These are phyloP conservation scores for Enteromius treurensis DNA, from an alignment of 2,797 vertebrate genomes.

Conservation along the genomic window DNA sequence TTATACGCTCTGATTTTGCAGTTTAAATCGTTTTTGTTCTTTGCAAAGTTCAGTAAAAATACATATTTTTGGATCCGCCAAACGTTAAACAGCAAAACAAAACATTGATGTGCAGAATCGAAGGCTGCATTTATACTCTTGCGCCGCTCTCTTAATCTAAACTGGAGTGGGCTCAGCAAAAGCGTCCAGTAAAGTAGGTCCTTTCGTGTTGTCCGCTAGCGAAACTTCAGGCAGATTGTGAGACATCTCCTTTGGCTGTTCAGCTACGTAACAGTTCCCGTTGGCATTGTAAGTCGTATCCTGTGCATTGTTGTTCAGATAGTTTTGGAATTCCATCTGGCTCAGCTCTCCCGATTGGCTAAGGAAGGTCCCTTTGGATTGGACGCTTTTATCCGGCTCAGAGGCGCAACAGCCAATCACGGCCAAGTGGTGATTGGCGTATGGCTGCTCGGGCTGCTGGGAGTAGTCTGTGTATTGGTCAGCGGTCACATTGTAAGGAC, in stretches of 20 bases:
- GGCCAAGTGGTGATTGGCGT: slow-evolving; percentile 80
- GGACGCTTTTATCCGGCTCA: slow-evolving; percentile 79
- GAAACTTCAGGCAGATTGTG: slow-evolving; percentile 85
- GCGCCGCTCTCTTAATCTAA: slow-evolving; percentile 68
- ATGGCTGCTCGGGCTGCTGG: slow-evolving; percentile 81
- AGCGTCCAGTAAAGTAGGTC: slow-evolving; percentile 88
- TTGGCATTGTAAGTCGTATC: slow-evolving; percentile 83
- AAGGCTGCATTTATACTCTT: slow-evolving; percentile 47
- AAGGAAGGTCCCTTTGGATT: slow-evolving; percentile 79
- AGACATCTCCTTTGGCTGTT: slow-evolving; percentile 82
- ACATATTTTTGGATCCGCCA: slow-evolving; percentile 50
- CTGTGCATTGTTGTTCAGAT: slow-evolving; percentile 90
- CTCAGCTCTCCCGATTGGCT: slow-evolving; percentile 81
- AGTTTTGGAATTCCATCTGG: slow-evolving; percentile 89
- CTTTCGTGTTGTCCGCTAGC: slow-evolving; percentile 89
- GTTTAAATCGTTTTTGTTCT: slow-evolving; percentile 57
- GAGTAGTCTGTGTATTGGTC: slow-evolving; percentile 87
- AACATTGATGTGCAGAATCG: slow-evolving; percentile 54
- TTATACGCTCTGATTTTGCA: slow-evolving; percentile 67
- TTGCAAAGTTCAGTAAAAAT: slow-evolving; percentile 60
- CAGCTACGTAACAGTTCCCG: slow-evolving; percentile 76
- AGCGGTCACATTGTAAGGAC: slow-evolving; percentile 84
- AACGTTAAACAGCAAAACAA: slow-evolving; percentile 40
- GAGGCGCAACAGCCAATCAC: slow-evolving; percentile 85
- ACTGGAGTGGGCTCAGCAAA: slow-evolving; percentile 85